These are phyloP conservation scores for Alauda arvensis DNA, from an alignment of 2,797 vertebrate species.

Conservation along the genomic window DNA sequence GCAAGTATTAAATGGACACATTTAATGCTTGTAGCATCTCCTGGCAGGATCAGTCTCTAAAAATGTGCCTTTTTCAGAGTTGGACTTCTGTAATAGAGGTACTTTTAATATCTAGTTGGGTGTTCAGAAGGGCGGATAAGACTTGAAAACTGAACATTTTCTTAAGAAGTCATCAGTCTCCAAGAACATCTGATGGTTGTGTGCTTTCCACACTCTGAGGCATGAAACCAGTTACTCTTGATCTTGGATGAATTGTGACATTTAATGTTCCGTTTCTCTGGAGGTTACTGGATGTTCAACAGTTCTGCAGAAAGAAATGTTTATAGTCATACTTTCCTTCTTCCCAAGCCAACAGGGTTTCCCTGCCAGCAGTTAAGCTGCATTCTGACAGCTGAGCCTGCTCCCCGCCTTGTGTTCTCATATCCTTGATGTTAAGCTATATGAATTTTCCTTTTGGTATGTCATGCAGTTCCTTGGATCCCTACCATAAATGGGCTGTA, in stretches of 20 bases:
- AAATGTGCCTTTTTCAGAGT: neutral
- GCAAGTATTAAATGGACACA: neutral
- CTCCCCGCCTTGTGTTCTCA: neutral
- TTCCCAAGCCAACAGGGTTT: neutral
- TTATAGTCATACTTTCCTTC: constrained; percentile 17
- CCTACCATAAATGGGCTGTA: neutral
- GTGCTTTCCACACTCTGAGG: neutral
- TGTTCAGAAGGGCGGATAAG: neutral
- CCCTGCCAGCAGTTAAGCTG: neutral
- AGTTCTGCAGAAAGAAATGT: neutral
- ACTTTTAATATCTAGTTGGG: neutral
- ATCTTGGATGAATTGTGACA: neutral
- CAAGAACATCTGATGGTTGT: neutral
- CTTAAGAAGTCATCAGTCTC: neutral
- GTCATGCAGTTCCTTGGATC: neutral
- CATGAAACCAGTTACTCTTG: neutral
- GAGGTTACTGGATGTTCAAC: neutral
- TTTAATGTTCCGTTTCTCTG: neutral
- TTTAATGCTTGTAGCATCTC: neutral
- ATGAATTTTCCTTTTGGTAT: constrained; percentile 12
- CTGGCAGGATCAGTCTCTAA: neutral
- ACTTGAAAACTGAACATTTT: neutral
- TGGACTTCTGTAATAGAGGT: neutral
- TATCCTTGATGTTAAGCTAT: neutral
- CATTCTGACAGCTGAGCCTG: neutral